Conservation (phyloP, 2,888 invertebrate genomes). For the Diogma glabrata region DNA sequence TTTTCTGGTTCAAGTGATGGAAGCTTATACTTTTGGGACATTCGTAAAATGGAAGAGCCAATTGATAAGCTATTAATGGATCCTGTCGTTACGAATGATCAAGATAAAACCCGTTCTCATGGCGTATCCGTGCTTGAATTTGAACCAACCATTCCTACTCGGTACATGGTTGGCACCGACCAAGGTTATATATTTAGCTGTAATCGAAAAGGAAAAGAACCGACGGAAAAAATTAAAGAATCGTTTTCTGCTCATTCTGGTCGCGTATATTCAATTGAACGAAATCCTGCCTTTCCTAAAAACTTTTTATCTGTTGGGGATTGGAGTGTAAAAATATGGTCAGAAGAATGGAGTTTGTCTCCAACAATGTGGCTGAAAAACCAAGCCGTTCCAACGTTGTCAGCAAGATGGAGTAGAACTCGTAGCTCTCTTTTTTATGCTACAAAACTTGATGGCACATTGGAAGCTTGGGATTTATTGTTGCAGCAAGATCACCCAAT, state of each 20-base stretch:
- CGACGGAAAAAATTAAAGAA: constrained; percentile 61
- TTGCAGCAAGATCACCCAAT: constrained; percentile 73
- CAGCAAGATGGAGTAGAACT: constrained; percentile 81
- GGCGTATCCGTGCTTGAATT: constrained; percentile 70
- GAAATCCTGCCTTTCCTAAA: constrained; percentile 90
- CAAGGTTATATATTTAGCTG: constrained; percentile 55
- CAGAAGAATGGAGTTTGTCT: constrained; percentile 89
- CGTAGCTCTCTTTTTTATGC: constrained; percentile 79
- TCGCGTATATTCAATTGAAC: constrained; percentile 76
- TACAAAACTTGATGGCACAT: constrained; percentile 71
- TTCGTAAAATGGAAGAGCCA: constrained; percentile 58
- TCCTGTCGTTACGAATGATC: constrained; percentile 49
- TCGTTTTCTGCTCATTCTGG: constrained; percentile 59
- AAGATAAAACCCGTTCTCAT: constrained; percentile 49
- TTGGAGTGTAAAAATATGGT: constrained; percentile 91
- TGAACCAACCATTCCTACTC: constrained; percentile 72
- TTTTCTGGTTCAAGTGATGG: constrained; percentile 91
- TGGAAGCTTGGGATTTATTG: constrained; percentile 86
- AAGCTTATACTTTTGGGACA: constrained; percentile 74
- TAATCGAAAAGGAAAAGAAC: constrained; percentile 61
- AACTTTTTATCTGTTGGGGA: constrained; percentile 92
- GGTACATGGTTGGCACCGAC: constrained; percentile 66
- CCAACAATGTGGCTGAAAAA: constrained; percentile 85
- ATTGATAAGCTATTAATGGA: constrained; percentile 62
- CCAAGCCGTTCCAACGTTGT: constrained; percentile 58